Evolutionary conservation across 1,140 invertebrate genomes (phyloP).

Genomic region (Hycleus cichorii): DNA sequence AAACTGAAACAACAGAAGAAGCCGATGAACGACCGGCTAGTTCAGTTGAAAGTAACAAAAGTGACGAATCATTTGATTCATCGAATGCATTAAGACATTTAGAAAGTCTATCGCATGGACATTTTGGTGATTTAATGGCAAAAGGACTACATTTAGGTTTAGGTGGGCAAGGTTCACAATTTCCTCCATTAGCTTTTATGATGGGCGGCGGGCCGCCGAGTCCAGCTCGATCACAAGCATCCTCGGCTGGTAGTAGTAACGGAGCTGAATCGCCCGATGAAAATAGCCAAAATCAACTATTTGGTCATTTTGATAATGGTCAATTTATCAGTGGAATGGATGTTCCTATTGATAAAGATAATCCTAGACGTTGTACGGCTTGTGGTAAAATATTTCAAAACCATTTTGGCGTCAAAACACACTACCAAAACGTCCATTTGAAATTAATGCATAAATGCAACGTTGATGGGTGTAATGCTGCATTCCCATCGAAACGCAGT

Average conservation of each 20-base stretch:
- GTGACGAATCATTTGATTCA: conserved; percentile 54
- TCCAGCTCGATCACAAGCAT: conserved; percentile 50
- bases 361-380: conserved; percentile 75
- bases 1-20: conserved; percentile 37
- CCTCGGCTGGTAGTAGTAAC: conserved; percentile 49
- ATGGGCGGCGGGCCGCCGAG: conserved; percentile 43
- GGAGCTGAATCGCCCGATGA: conserved; percentile 52
- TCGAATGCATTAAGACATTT: conserved; percentile 69
- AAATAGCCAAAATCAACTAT: conserved; percentile 49
- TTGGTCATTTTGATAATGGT: conserved; percentile 64
- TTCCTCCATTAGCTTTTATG: conserved; percentile 41
- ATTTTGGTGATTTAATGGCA: conserved; percentile 52
- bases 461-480: conserved; percentile 91
- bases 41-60: conserved; percentile 51
- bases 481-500: conserved; percentile 90
- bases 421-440: conserved; percentile 92
- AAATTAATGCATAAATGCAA: conserved; percentile 95
- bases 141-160: conserved; percentile 36
- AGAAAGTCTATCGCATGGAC: conserved; percentile 72
- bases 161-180: conserved; percentile 31
- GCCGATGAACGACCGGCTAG: conserved; percentile 43
- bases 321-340: conserved; percentile 66
- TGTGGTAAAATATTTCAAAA: conserved; percentile 94
- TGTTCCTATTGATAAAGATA: conserved; percentile 76
- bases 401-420: conserved; percentile 90